Conservation (phyloP, 2,113 vertebrate genomes). For the Sander vitreus region DNA sequence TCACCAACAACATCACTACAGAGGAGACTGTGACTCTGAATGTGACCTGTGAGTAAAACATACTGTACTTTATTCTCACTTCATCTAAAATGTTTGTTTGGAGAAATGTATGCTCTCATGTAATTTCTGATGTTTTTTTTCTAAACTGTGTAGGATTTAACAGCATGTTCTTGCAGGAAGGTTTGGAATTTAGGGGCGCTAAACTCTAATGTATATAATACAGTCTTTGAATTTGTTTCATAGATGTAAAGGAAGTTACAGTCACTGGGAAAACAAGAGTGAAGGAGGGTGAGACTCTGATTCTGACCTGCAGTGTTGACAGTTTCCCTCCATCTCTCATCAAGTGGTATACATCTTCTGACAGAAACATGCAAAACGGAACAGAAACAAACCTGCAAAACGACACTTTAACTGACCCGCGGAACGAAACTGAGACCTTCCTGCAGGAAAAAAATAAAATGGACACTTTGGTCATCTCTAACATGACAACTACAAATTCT, state of each 20-base stretch:
- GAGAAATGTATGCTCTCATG: not conserved
- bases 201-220: not conserved
- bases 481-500: slow-evolving; percentile 3
- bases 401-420: not conserved
- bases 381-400: not conserved
- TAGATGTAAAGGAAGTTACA: slow-evolving; percentile 30
- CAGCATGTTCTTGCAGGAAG: no score
- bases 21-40: slow-evolving; percentile 20
- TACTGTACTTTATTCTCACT: not conserved
- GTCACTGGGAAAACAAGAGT: slow-evolving; percentile 12
- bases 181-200: no score
- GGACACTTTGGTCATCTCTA: slow-evolving; percentile 8
- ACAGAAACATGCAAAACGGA: not conserved
- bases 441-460: not conserved
- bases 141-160: not conserved
- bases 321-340: slow-evolving; percentile 54
- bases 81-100: not conserved
- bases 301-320: slow-evolving; percentile 54
- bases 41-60: slow-evolving; percentile 16
- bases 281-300: slow-evolving; percentile 48
- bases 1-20: not conserved
- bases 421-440: not conserved
- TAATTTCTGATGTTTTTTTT: no score
- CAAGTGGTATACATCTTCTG: slow-evolving; percentile 23
- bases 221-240: not conserved